Conservation (phyloP, 2,113 vertebrate genomes). For the Elachura formosa region DNA sequence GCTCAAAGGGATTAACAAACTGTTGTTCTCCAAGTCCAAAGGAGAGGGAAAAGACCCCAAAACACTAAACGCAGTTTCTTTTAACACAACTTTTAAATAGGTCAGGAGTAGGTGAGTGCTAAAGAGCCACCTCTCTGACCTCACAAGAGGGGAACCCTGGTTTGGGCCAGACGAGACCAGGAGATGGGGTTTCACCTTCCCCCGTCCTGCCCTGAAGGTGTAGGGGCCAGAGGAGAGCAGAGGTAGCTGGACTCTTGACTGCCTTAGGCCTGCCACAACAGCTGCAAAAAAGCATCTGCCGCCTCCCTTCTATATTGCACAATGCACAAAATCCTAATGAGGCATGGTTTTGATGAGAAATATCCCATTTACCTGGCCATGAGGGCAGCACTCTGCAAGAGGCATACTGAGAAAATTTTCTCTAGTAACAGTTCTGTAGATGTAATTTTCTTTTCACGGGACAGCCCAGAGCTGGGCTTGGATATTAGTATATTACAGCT, state of each 20-base stretch:
- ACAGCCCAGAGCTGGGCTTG: neutral
- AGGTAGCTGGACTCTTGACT: neutral
- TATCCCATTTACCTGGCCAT: neutral
- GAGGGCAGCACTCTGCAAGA: neutral
- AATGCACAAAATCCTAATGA: neutral
- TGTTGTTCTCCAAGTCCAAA: neutral
- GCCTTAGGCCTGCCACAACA: neutral
- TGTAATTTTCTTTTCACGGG: neutral
- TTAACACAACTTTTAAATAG: neutral
- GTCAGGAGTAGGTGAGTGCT: neutral
- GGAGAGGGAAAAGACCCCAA: too few relatives aligned
- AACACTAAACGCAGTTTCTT: neutral
- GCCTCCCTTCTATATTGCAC: neutral
- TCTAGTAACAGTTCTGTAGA: neutral
- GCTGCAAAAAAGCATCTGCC: neutral
- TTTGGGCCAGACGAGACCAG: neutral
- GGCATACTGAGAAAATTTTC: neutral
- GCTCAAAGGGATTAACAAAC: neutral
- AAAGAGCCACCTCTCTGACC: neutral
- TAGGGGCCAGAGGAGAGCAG: neutral
- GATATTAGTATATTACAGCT: neutral
- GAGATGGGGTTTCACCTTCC: neutral
- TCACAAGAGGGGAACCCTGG: accelerated
- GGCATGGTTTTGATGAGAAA: neutral
- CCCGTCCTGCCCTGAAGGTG: neutral